Conservation (phyloP, 1,140 invertebrate genomes). For the Hylaeus volcanicus region DNA sequence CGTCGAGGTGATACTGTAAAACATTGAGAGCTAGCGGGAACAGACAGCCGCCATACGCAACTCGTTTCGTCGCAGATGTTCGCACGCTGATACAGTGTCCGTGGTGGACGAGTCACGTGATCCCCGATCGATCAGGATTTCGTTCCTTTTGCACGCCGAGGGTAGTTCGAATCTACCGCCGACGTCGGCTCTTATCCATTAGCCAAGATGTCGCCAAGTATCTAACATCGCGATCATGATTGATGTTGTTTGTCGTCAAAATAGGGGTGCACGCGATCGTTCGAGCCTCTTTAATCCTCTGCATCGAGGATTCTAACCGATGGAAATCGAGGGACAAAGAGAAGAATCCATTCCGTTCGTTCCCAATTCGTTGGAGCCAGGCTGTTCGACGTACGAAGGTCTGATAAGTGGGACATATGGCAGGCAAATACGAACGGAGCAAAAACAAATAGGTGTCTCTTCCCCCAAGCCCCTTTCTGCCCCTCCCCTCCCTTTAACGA, state of each 20-base stretch:
- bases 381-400: conserved; percentile 3
- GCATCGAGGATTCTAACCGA: conserved; percentile 8
- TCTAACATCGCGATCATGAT: conserved; percentile 52
- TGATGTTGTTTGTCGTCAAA: conserved; percentile 54
- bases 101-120: background rate
- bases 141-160: background rate
- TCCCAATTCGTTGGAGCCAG: no score
- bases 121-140: conserved; percentile 30
- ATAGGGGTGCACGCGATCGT: background rate
- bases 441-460: conserved; percentile 66
- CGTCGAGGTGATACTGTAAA: no score
- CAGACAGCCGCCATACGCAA: background rate
- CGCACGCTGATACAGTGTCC: conserved; percentile 23
- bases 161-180: background rate
- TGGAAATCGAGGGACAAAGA: conserved; percentile 17
- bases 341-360: conserved; percentile 9
- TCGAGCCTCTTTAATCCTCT: conserved; percentile 16
- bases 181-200: background rate
- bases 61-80: conserved; percentile 24
- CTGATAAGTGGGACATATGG: conserved; percentile 63
- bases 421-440: conserved; percentile 59
- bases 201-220: conserved; percentile 44
- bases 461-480: conserved; percentile 3
- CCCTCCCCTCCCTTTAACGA: conserved; percentile 50
- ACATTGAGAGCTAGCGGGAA: background rate